Evolutionary conservation across 1,140 invertebrate genomes (phyloP), one percentile per base, ranked within the genome.

Genomic region (Halyomorpha halys): DNA sequence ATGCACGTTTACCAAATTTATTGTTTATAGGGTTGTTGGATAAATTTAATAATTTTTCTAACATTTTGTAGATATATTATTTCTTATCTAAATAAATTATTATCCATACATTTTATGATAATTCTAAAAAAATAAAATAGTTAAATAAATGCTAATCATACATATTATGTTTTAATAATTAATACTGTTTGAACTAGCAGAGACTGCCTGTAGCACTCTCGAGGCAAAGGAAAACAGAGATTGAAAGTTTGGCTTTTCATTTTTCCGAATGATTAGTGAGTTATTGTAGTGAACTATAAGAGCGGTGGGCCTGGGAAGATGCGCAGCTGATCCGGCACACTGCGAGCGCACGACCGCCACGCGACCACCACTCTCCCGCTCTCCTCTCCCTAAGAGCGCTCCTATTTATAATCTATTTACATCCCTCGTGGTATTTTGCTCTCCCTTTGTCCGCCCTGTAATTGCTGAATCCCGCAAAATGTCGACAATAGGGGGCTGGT

Each of bases 401-500:
- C 11, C 47, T 49, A 49, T 49, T 49, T 49, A 49, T 49, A 49
- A 49, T 49, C 47, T 49, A 49, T 49, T 49, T 49, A 49, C 47
- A 49, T 49, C n/a, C 47, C 47, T 21, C 21, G 4, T 39, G 34
- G 6, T 39, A 39, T 39, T 39, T 39, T 39, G 34, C 47, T 21
- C 47, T 18, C n/a, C 47, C 47, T 49, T 49, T 49, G 47, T 49
- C n/a, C n/a, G 21, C n/a, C 47, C 47, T 18, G 47, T 49, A 49
- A 49, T 49, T 49, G 47, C 47, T 49, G 47, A 49, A 49, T 49
- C 47, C 47, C 47, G 21, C 47, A 49, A 49, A 49, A 49, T 49
- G 47, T 19, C n/a, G 47, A 21, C n/a, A 21, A 49, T 19, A 16
- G 21, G 47, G 47, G n/a, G 47, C n/a, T 21, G 21, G 47, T 49